These are phyloP conservation scores for Telmatherina bonti DNA, from an alignment of 2,797 vertebrate species.

Conservation along the genomic window DNA sequence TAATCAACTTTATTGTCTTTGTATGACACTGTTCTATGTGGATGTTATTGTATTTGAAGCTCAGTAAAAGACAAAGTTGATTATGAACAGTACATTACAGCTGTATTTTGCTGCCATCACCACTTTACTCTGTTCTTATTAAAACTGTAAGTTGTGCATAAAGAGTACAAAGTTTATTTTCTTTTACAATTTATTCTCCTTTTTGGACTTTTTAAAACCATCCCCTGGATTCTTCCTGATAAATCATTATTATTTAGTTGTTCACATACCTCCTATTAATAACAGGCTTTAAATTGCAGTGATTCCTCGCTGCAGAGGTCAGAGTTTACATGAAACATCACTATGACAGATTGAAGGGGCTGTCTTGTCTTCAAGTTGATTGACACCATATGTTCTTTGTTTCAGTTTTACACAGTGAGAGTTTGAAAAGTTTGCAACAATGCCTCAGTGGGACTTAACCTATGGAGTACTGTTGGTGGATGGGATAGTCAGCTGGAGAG, in stretches of 20 bases:
- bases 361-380: background rate
- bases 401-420: background rate
- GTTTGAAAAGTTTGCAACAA: slow-evolving; percentile 1
- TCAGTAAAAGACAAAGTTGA: background rate
- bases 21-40: background rate
- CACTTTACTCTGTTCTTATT: background rate
- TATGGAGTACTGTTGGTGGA: too few relatives aligned
- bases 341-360: too few relatives aligned
- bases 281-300: slow-evolving; percentile 37
- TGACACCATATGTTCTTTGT: background rate
- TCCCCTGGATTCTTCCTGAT: background rate
- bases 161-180: background rate
- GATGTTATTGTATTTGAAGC: background rate
- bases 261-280: background rate
- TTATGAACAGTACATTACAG: background rate
- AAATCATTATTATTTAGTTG: background rate
- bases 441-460: too few relatives aligned
- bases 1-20: background rate
- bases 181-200: background rate
- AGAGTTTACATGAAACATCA: background rate
- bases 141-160: background rate
- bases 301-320: slow-evolving; percentile 4
- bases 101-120: background rate
- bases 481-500: too few relatives aligned
- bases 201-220: background rate